A percentile compares a stretch with the other conserved stretches of the same genome.
Conservation (phyloP, 2,797 vertebrate species). For the Anabas testudineus region DNA sequence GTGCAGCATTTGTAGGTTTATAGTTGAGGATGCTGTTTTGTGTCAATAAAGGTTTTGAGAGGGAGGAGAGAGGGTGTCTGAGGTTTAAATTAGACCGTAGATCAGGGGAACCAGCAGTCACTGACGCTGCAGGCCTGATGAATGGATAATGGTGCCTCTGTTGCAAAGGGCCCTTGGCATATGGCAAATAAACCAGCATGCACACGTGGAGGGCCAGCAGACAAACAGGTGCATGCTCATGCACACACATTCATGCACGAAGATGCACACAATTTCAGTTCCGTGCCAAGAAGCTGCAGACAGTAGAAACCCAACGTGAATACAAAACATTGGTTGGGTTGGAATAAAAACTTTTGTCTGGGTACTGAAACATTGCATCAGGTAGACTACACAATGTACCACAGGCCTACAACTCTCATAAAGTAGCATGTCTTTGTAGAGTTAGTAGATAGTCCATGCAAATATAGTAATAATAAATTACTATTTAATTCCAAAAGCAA, state of each 20-base stretch:
- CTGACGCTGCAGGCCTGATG: slow-evolving; percentile 62
- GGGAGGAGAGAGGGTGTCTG: slow-evolving; percentile 44
- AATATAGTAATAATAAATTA: not conserved
- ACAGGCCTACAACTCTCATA: not conserved
- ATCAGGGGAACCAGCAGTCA: slow-evolving; percentile 60
- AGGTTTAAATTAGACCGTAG: slow-evolving; percentile 70
- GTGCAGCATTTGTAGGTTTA: slow-evolving; percentile 58
- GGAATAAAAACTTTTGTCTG: slow-evolving; percentile 7
- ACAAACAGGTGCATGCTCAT: slow-evolving; percentile 42
- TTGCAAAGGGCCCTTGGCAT: slow-evolving; percentile 62
- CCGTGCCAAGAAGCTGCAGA: slow-evolving; percentile 42
- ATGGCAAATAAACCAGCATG: slow-evolving; percentile 65
- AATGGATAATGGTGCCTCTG: slow-evolving; percentile 69
- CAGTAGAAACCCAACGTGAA: slow-evolving; percentile 53
- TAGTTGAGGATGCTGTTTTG: slow-evolving; percentile 48
- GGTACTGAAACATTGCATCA: slow-evolving; percentile 10
- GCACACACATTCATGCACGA: slow-evolving; percentile 7
- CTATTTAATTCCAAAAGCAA: not conserved
- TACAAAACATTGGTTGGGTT: slow-evolving; percentile 41
- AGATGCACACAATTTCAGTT: slow-evolving; percentile 16
- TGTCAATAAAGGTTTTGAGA: slow-evolving; percentile 53
- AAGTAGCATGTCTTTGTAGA: not conserved
- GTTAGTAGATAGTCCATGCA: no score
- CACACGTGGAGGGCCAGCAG: slow-evolving; percentile 43
- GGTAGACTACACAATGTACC: slow-evolving; percentile 3